Percentiles rank a stretch among this genome's conserved stretches.
These are phyloP conservation scores for Spilarctia lutea DNA, from an alignment of 2,888 invertebrate species.

Conservation along the genomic window DNA sequence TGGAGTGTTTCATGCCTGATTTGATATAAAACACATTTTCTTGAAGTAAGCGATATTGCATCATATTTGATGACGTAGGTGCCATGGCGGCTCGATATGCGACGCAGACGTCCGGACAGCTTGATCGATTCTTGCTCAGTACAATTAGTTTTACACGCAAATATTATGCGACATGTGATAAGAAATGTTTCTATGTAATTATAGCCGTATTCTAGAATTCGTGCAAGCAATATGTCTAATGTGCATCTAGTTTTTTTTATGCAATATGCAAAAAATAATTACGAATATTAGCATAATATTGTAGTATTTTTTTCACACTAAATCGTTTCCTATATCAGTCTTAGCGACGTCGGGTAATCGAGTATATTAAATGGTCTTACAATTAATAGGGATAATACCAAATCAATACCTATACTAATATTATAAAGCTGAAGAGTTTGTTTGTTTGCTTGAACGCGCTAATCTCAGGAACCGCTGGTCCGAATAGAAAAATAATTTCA, in stretches of 20 bases:
- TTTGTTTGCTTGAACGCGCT: too few relatives aligned
- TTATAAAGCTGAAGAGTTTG: too few relatives aligned
- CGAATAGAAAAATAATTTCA: too few relatives aligned
- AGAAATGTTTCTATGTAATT: background rate
- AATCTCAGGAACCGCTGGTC: too few relatives aligned
- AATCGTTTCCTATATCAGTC: background rate
- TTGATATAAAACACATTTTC: conserved; percentile 28
- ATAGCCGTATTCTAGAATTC: background rate
- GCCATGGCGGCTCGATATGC: background rate
- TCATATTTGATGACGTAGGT: background rate
- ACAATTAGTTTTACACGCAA: background rate
- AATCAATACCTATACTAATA: too few relatives aligned
- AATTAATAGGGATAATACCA: background rate
- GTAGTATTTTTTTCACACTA: background rate
- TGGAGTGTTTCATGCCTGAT: conserved; percentile 28
- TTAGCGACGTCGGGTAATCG: background rate
- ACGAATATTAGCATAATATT: background rate
- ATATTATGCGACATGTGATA: background rate
- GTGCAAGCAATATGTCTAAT: background rate
- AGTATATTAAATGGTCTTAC: background rate
- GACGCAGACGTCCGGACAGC: background rate
- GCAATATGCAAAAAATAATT: background rate
- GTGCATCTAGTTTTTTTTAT: background rate
- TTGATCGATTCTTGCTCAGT: background rate
- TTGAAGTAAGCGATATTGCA: conserved; percentile 15